phyloP scores from a whole-genome alignment of 2,888 invertebrate genomes.

The Timandra comae region DNA sequence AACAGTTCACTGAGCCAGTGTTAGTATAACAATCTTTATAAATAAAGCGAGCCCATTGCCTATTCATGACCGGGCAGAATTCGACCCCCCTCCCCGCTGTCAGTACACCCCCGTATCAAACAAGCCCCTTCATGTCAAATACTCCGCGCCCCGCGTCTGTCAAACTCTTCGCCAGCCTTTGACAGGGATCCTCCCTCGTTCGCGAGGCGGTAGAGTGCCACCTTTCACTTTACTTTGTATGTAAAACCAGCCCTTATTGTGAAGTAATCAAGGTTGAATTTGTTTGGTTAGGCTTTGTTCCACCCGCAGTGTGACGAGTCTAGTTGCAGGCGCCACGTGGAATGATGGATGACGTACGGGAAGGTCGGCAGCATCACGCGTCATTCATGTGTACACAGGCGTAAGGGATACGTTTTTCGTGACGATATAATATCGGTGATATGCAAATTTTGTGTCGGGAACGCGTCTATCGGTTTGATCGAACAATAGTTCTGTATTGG shows the following conservation, averaged over 20 bases:
- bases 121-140: conserved; percentile 77
- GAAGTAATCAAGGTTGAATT: conserved; percentile 23
- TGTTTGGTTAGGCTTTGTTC: conserved; percentile 17
- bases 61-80: conserved; percentile 77
- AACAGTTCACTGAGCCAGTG: conserved; percentile 60
- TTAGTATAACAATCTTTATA: conserved; percentile 71
- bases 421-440: conserved; percentile 77
- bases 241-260: conserved; percentile 25
- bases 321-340: conserved; percentile 75
- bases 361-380: conserved; percentile 76
- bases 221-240: conserved; percentile 33
- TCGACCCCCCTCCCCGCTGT: conserved; percentile 56
- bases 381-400: conserved; percentile 77
- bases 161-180: conserved; percentile 77
- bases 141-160: conserved; percentile 76
- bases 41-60: conserved; percentile 76
- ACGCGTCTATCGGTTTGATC: conserved; percentile 47
- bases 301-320: conserved; percentile 67
- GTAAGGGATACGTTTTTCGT: conserved; percentile 77
- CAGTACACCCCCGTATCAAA: conserved; percentile 71
- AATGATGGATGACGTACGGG: conserved; percentile 77
- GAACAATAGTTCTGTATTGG: conserved; percentile 23
- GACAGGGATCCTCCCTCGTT: conserved; percentile 74
- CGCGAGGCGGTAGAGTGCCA: conserved; percentile 67
- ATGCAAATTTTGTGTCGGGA: conserved; percentile 68